These are phyloP conservation scores for Coranthus polyacanthus DNA, from an alignment of 2,797 vertebrate genomes.

Conservation along the genomic window DNA sequence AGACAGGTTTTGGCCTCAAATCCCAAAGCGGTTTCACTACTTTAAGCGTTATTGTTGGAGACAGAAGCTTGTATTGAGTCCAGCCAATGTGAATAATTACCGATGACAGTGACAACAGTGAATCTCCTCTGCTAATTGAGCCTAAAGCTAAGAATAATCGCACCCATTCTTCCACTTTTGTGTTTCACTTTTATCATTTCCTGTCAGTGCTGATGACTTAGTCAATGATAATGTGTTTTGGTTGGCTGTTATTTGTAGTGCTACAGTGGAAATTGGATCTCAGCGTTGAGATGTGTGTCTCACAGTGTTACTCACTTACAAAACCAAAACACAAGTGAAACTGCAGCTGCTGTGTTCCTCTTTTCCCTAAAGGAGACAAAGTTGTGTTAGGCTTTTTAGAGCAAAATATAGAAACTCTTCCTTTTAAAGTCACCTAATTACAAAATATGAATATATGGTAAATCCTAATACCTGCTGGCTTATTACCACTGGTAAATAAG, in stretches of 20 bases:
- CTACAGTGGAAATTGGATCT: not conserved
- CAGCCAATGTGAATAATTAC: conserved; percentile 7
- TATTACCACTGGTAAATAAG: too few species aligned
- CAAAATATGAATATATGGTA: too few species aligned
- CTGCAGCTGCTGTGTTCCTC: conserved; percentile 14
- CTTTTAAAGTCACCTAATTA: too few species aligned
- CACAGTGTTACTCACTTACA: conserved; percentile 15
- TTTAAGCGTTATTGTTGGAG: conserved; percentile 2
- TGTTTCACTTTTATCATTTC: not conserved
- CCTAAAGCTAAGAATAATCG: not conserved
- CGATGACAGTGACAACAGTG: not conserved
- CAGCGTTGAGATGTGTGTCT: conserved; percentile 1
- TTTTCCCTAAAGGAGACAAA: conserved; percentile 37
- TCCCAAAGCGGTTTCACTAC: too few species aligned
- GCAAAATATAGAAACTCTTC: too few species aligned
- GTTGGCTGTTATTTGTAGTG: not conserved
- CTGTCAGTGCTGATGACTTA: not conserved
- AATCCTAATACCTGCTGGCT: too few species aligned
- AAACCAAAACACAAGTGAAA: conserved; percentile 27
- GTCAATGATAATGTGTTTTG: too few species aligned
- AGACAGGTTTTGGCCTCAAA: too few species aligned
- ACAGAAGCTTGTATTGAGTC: conserved; percentile 1
- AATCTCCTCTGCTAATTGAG: conserved; percentile 17
- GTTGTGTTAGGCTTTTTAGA: too few species aligned
- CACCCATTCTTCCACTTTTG: not conserved